phyloP scores from a whole-genome alignment of 2,888 invertebrate genomes.

The Cyaniris semiargus region DNA sequence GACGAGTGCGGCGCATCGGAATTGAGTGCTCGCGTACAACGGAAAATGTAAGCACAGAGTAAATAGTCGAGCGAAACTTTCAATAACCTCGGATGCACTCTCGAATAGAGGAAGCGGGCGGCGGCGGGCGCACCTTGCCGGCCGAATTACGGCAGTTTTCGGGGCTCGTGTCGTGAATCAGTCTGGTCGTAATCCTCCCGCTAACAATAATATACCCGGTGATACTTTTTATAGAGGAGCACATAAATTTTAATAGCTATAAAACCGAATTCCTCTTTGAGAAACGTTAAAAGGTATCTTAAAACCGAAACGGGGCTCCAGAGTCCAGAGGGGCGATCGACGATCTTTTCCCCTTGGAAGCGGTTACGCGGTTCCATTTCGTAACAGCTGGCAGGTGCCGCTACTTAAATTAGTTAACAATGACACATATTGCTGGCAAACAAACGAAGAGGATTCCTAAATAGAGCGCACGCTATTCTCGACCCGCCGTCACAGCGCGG shows the following conservation, averaged over 20 bases:
- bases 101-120: not conserved
- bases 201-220: conserved; percentile 41
- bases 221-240: conserved; percentile 30
- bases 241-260: conserved; percentile 39
- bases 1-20: conserved; percentile 66
- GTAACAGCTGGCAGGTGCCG: conserved; percentile 76
- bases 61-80: conserved; percentile 29
- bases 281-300: not conserved
- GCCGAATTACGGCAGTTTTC: conserved; percentile 52
- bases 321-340: not conserved
- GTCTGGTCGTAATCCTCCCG: conserved; percentile 53
- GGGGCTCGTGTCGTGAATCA: conserved; percentile 54
- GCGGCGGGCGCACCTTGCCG: not conserved
- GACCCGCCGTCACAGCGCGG: conserved; percentile 74
- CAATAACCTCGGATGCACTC: conserved; percentile 28
- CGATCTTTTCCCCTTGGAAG: conserved; percentile 54
- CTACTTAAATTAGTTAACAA: conserved; percentile 81
- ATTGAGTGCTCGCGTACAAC: conserved; percentile 68
- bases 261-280: not conserved
- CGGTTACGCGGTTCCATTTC: conserved; percentile 57
- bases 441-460: conserved; percentile 76
- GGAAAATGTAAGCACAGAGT: conserved; percentile 46
- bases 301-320: not conserved
- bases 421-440: conserved; percentile 81
- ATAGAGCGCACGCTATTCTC: conserved; percentile 77